Conservation (phyloP, 2,888 invertebrate genomes). For the Orthonychiurus folsomi region DNA sequence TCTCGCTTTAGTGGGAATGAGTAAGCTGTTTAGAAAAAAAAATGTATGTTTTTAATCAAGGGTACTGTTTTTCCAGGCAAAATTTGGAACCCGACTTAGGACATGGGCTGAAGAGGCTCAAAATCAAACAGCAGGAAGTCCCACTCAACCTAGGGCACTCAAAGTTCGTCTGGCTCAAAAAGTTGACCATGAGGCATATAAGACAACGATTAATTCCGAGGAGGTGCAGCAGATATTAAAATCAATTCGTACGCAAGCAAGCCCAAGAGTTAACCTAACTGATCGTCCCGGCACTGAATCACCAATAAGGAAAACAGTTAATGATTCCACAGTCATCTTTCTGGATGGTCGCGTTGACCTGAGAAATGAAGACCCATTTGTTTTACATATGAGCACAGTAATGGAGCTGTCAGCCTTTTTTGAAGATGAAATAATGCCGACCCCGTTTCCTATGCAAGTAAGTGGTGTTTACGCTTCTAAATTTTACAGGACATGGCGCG, state of each 20-base stretch:
- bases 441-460: conserved; percentile 74
- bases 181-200: conserved; percentile 28
- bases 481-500: too few relatives aligned
- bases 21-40: not conserved
- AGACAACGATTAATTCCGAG: conserved; percentile 13
- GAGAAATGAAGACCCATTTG: conserved; percentile 37
- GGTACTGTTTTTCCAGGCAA: conserved; percentile 24
- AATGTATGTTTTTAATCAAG: not conserved
- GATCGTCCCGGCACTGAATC: conserved; percentile 34
- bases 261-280: conserved; percentile 32
- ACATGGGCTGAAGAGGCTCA: conserved; percentile 24
- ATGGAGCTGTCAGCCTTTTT: conserved; percentile 70
- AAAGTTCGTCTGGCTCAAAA: conserved; percentile 31
- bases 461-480: too few relatives aligned
- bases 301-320: conserved; percentile 30
- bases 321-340: conserved; percentile 41
- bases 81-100: conserved; percentile 30
- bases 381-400: conserved; percentile 69
- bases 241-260: conserved; percentile 9
- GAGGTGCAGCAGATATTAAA: conserved; percentile 13
- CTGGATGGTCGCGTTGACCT: conserved; percentile 33
- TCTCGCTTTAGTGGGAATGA: not conserved
- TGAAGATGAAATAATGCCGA: conserved; percentile 75
- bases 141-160: conserved; percentile 22
- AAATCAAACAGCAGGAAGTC: conserved; percentile 16